These are phyloP conservation scores for Tetrax tetrax DNA, from an alignment of 2,113 vertebrate species.

Conservation along the genomic window DNA sequence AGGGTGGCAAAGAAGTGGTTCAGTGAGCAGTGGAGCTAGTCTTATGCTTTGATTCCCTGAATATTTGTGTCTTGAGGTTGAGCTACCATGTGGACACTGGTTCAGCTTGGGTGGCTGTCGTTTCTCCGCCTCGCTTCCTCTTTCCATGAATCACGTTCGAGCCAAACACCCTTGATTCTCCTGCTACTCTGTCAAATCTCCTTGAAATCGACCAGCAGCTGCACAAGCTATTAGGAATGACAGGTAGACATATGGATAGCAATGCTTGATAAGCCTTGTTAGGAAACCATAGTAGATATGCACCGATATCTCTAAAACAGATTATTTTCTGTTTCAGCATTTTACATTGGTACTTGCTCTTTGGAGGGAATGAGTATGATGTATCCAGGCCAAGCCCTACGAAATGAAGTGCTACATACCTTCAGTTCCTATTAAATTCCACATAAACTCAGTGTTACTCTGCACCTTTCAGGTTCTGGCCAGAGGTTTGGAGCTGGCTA, in stretches of 20 bases:
- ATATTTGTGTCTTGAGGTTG: constrained; percentile 8
- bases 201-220: background rate
- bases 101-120: background rate
- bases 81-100: background rate
- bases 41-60: background rate
- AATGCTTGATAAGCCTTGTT: background rate
- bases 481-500: background rate
- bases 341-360: background rate
- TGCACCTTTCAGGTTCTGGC: background rate
- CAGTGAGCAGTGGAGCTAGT: background rate
- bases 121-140: background rate
- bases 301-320: background rate
- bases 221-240: background rate
- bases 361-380: background rate
- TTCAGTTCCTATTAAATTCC: background rate
- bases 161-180: background rate
- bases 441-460: background rate
- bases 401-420: background rate
- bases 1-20: background rate
- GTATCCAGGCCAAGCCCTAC: background rate
- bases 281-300: background rate
- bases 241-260: background rate
- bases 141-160: background rate
- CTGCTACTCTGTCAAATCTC: background rate
- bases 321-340: background rate